Base-by-base conservation (phyloP, 2,888 invertebrate genomes). In the Drosophila kambysellisi region DNA sequence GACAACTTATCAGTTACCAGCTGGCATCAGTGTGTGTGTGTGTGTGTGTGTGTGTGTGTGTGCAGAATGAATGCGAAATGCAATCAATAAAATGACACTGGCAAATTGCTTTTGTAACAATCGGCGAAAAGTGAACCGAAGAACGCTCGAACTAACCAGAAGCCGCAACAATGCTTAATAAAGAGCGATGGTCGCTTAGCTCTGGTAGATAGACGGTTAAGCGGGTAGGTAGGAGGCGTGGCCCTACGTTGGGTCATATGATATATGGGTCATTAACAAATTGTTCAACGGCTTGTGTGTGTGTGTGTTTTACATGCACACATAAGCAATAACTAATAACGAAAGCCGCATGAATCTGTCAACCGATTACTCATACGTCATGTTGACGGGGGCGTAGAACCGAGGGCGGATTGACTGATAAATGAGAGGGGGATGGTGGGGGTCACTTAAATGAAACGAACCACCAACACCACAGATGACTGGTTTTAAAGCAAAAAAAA, bases 201-300 rank as follows among this genome's bases (percentile, higher is more conserved):
- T 41, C 15, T 57, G 56, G 29, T 30, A 20, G 53, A 2, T 30
- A 46, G 32, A 46, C 48, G 30, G 43, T 33, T 30, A 46, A 25
- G 20, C 20, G 20, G 20, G 2, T 29, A 29, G 37, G 52, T 41
- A 15, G 29, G 25, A 46, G 67, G 70, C 41, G 51, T 58, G 57
- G 53, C 20, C 15, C 15, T 46, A 46, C 41, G 41, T 43, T 59
- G 64, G 67, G 82, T 82, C 64, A 80, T 83, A 74, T 74, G 89
- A 90, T 90, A 90, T 87, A 82, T 90, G 85, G 91, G 91, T 87
- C 87, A 87, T 87, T 87, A 90, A 88, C 90, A 88, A 91, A 80
- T 80, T 87, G 91, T 84, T 82, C 82, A 82, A 62, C 80, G 76
- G 76, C 75, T 75, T 85, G 88, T 77, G 17, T 66, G 52, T 58